These are phyloP conservation scores for Eubasilissa regina DNA, from an alignment of 1,140 invertebrate genomes.

Conservation along the genomic window DNA sequence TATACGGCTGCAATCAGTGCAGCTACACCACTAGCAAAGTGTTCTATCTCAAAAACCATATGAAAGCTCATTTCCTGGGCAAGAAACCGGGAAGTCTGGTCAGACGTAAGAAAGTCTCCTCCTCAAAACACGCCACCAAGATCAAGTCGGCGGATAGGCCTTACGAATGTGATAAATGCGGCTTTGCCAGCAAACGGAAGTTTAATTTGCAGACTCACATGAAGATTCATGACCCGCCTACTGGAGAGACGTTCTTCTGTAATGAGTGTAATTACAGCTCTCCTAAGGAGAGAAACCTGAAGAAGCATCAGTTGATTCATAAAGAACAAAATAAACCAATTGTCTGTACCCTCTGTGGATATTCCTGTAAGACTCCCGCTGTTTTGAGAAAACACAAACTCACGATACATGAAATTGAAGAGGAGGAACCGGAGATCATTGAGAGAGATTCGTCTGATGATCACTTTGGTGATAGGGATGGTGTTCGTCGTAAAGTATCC, in stretches of 20 bases:
- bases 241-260: conserved; percentile 35
- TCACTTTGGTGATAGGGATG: not conserved
- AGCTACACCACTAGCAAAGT: conserved; percentile 40
- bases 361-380: conserved; percentile 32
- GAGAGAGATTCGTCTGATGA: not conserved
- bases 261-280: conserved; percentile 32
- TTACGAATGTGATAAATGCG: conserved; percentile 66
- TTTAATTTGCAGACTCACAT: conserved; percentile 32
- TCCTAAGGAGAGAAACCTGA: conserved; percentile 21
- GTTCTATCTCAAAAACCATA: conserved; percentile 58
- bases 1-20: conserved; percentile 39
- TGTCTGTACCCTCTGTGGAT: conserved; percentile 29
- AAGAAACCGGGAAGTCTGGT: conserved; percentile 8
- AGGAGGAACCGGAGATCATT: conserved; percentile 6
- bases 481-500: conserved; percentile 1
- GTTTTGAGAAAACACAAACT: conserved; percentile 33
- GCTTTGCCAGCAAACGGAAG: conserved; percentile 31
- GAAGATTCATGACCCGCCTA: conserved; percentile 31
- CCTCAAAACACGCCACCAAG: conserved; percentile 13
- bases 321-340: conserved; percentile 37
- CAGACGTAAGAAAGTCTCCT: not conserved
- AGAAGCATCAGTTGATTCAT: conserved; percentile 31
- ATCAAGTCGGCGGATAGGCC: conserved; percentile 67
- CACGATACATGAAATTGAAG: conserved; percentile 27
- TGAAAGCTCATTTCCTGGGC: conserved; percentile 63